A percentile compares a stretch with the other conserved stretches of the same genome.
Conservation (phyloP, 2,113 vertebrate genomes). For the Spea multiplicata region DNA sequence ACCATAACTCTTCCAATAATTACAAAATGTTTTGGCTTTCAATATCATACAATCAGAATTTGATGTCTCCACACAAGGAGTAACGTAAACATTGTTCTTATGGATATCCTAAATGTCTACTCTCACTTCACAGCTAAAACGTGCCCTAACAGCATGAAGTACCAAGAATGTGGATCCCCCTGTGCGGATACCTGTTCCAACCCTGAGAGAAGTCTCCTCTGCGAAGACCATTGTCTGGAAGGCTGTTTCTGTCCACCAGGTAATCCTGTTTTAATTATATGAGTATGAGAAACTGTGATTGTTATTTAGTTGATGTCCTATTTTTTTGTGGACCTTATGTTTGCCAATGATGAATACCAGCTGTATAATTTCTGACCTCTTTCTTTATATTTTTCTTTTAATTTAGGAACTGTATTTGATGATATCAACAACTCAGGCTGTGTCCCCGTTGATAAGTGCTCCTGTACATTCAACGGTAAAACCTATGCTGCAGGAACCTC, state of each 20-base stretch:
- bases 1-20: too few species aligned
- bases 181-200: constrained; percentile 79
- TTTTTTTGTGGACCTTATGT: too few species aligned
- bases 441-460: constrained; percentile 63
- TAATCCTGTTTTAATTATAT: too few species aligned
- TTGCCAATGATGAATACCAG: too few species aligned
- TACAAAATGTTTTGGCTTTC: too few species aligned
- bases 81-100: too few species aligned
- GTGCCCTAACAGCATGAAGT: constrained; percentile 74
- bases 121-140: constrained; percentile 60
- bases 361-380: too few species aligned
- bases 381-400: constrained; percentile 42
- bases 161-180: constrained; percentile 72
- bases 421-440: constrained; percentile 74
- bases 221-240: constrained; percentile 73
- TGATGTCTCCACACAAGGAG: too few species aligned
- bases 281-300: too few species aligned
- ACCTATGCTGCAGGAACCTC: constrained; percentile 68
- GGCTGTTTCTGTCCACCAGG: constrained; percentile 82
- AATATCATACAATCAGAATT: too few species aligned
- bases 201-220: constrained; percentile 68
- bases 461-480: constrained; percentile 69
- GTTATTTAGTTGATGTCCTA: too few species aligned
- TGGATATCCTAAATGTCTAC: too few species aligned
- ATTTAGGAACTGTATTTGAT: constrained; percentile 75